Evolutionary conservation across 2,888 invertebrate genomes (phyloP).

Genomic region (Heliconius ismenius): DNA sequence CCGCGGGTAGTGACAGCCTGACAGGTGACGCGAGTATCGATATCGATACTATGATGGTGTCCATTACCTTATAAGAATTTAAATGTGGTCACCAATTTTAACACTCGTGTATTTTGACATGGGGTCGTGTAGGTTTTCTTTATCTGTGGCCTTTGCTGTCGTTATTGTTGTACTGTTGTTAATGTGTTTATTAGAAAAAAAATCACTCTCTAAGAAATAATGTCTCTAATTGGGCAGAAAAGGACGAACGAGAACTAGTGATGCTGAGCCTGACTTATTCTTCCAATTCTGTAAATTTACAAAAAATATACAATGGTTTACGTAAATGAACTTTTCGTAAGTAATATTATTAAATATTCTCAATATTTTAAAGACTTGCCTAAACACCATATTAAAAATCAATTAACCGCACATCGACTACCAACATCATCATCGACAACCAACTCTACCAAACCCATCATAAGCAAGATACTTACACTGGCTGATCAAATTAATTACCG

Average conservation of each 20-base stretch:
- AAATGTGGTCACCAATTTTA: constrained; percentile 27
- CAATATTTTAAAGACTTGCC: not conserved
- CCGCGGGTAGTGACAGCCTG: constrained; percentile 67
- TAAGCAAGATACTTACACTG: constrained; percentile 63
- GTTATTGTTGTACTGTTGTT: not conserved
- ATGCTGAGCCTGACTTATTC: not conserved
- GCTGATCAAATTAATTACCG: constrained; percentile 80
- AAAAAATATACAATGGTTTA: not conserved
- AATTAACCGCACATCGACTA: constrained; percentile 2
- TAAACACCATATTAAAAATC: not conserved
- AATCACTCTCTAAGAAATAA: too few species aligned
- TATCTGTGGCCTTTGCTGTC: not conserved
- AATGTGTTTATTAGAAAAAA: not conserved
- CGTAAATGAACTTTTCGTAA: not conserved
- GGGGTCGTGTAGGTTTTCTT: not conserved
- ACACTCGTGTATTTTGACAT: constrained; percentile 9
- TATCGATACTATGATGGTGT: constrained; percentile 60
- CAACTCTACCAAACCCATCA: constrained; percentile 59
- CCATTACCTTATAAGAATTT: constrained; percentile 35
- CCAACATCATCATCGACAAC: constrained; percentile 40
- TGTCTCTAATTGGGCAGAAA: not conserved
- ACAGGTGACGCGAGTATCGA: constrained; percentile 68
- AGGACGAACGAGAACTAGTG: not conserved
- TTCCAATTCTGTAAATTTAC: not conserved
- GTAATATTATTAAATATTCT: too few species aligned